These are phyloP conservation scores for Chrysopilus asiliformis DNA, from an alignment of 2,888 invertebrate genomes.

Conservation along the genomic window DNA sequence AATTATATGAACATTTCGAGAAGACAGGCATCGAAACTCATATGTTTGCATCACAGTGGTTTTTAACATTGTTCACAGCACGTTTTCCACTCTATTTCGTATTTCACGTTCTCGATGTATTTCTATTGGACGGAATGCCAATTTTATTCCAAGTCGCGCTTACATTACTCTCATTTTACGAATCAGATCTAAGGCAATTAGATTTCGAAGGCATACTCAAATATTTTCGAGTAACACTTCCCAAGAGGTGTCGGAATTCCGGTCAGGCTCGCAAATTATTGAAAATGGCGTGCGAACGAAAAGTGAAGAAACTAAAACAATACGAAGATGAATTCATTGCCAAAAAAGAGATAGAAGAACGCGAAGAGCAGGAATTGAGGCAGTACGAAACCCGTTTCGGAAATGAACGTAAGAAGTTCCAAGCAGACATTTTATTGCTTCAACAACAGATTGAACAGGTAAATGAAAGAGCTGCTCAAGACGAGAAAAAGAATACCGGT, in stretches of 20 bases:
- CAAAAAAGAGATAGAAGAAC: constrained; percentile 54
- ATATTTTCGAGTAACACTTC: constrained; percentile 93
- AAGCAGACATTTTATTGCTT: constrained; percentile 42
- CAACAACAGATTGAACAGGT: constrained; percentile 66
- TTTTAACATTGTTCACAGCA: constrained; percentile 97
- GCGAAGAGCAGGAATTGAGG: constrained; percentile 47
- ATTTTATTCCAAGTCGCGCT: constrained; percentile 93
- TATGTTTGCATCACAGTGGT: constrained; percentile 99
- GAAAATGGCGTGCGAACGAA: constrained; percentile 78
- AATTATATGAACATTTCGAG: constrained; percentile 68
- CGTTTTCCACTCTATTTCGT: constrained; percentile 94
- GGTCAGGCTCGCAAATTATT: constrained; percentile 80
- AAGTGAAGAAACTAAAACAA: constrained; percentile 86
- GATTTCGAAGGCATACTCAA: constrained; percentile 98
- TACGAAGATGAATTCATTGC: constrained; percentile 83
- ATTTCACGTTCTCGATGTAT: constrained; percentile 94
- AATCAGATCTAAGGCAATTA: constrained; percentile 77
- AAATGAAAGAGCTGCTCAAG: constrained; percentile 57
- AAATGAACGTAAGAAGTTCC: constrained; percentile 36
- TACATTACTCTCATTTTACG: constrained; percentile 80
- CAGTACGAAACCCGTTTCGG: constrained; percentile 54
- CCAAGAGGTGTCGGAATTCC: constrained; percentile 89
- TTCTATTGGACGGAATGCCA: constrained; percentile 86
- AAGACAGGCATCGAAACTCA: constrained; percentile 84
- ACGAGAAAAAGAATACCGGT: constrained; percentile 57